Conservation (phyloP, 2,113 vertebrate species). For the Caracal caracal region DNA sequence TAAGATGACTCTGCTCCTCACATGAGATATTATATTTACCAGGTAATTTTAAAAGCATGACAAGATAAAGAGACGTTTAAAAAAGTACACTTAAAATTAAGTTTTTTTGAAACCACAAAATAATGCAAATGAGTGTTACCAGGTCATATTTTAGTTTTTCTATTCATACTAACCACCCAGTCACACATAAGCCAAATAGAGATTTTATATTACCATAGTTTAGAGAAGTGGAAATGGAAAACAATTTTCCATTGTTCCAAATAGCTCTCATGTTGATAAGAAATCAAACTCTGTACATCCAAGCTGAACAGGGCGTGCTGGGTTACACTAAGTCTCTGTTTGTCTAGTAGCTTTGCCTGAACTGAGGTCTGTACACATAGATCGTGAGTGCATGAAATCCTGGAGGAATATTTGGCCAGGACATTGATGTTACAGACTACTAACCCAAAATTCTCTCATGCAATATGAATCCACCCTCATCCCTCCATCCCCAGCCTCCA, state of each 20-base stretch:
- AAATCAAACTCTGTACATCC: conserved; percentile 58
- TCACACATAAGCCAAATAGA: conserved; percentile 31
- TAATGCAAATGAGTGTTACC: background rate
- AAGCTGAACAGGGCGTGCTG: background rate
- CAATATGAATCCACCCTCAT: background rate
- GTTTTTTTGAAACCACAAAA: background rate
- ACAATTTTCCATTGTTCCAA: conserved; percentile 54
- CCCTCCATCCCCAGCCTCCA: background rate
- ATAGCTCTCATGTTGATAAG: conserved; percentile 58
- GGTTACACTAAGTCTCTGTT: background rate
- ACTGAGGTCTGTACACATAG: background rate
- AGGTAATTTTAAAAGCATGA: background rate
- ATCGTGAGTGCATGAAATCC: background rate
- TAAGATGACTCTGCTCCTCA: background rate
- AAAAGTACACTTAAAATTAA: conserved; percentile 33
- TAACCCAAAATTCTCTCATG: background rate
- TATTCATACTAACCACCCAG: background rate
- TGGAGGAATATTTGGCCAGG: background rate
- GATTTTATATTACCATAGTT: conserved; percentile 50
- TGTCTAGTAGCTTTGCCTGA: background rate
- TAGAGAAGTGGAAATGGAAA: conserved; percentile 57
- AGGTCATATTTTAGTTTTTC: conserved; percentile 44
- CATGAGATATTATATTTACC: background rate
- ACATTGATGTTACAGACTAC: background rate
- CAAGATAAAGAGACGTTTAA: background rate